Conservation (phyloP, 2,113 vertebrate genomes). For the Poicephalus meyeri region DNA sequence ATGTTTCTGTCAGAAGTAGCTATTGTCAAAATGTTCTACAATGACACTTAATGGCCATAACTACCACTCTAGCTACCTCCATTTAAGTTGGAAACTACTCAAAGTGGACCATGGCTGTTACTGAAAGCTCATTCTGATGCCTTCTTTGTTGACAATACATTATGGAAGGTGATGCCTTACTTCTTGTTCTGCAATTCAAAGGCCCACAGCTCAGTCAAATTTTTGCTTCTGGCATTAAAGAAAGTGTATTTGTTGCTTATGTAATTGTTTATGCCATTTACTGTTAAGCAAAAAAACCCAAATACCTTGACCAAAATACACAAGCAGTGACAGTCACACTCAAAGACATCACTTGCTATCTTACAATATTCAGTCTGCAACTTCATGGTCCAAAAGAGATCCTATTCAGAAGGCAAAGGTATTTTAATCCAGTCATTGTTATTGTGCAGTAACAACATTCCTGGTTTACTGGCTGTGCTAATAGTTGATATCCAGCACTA, state of each 20-base stretch:
- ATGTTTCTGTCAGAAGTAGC: not conserved
- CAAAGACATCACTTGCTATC: not conserved
- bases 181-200: not conserved
- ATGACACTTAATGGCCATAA: not conserved
- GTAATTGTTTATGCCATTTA: not conserved
- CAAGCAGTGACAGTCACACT: not conserved
- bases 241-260: not conserved
- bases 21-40: not conserved
- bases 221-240: not conserved
- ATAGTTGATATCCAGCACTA: not conserved
- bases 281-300: not conserved
- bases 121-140: not conserved
- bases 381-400: slow-evolving; percentile 32
- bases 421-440: slow-evolving; percentile 36
- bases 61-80: not conserved
- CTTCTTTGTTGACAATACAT: not conserved
- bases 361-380: not conserved
- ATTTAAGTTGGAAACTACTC: not conserved
- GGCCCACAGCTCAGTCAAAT: not conserved
- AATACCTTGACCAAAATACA: not conserved
- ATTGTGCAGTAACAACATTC: not conserved
- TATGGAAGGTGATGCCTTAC: not conserved
- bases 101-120: not conserved
- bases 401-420: slow-evolving; percentile 8
- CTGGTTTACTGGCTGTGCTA: not conserved